Conservation (phyloP, 2,888 invertebrate genomes). For the Theristus sp. region DNA sequence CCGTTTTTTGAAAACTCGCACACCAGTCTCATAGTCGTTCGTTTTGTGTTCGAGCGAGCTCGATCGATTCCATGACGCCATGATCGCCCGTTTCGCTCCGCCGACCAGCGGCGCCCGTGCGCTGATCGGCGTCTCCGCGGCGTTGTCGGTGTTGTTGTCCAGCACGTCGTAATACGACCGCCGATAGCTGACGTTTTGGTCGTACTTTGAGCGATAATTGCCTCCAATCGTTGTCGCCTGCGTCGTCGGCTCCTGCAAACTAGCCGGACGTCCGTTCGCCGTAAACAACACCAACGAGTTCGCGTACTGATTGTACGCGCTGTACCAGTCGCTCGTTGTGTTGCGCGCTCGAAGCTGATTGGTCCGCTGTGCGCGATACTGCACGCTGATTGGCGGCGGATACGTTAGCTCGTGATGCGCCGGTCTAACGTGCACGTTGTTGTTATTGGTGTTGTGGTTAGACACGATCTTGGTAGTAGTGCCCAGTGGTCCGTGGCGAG, state of each 20-base stretch:
- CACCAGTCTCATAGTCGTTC: not conserved
- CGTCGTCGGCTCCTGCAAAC: not conserved
- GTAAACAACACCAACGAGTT: no score
- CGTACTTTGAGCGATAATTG: constrained; percentile 5
- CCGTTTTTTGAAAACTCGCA: no score
- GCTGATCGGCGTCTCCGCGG: not conserved
- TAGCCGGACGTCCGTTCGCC: not conserved
- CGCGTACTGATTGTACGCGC: no score
- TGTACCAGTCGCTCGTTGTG: not conserved
- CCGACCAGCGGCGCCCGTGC: not conserved
- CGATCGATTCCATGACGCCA: not conserved
- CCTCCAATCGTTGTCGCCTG: no score
- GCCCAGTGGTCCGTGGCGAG: not conserved
- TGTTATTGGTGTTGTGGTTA: no score
- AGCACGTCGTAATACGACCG: not conserved
- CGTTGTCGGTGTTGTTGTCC: not conserved
- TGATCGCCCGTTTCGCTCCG: not conserved
- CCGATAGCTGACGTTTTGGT: constrained; percentile 6
- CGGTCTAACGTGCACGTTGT: no score
- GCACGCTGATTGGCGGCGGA: no score
- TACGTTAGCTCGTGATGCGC: no score
- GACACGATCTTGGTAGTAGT: no score
- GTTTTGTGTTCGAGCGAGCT: not conserved
- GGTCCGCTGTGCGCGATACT: no score
- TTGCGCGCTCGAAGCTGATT: no score